phyloP scores from a whole-genome alignment of 2,797 vertebrate species.

The Spinus olivaceus region DNA sequence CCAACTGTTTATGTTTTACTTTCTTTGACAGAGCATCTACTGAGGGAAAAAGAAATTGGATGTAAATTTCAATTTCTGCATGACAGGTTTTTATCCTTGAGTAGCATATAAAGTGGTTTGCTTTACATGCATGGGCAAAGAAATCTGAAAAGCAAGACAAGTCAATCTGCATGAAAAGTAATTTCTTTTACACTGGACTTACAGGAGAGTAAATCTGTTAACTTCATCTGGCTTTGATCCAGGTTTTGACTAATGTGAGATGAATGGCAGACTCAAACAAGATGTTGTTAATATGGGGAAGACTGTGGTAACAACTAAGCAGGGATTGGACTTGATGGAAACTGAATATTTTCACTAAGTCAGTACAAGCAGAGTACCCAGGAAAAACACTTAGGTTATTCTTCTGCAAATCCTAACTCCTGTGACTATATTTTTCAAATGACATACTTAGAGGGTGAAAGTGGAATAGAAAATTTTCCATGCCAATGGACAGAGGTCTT shows the following conservation, averaged over 20 bases:
- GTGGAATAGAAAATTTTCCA: not conserved
- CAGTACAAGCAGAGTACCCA: not conserved
- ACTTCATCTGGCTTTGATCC: not conserved
- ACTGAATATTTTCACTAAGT: not conserved
- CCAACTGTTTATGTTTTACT: not conserved
- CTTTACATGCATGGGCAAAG: not conserved
- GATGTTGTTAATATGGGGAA: not conserved
- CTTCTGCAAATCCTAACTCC: not conserved
- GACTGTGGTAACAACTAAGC: not conserved
- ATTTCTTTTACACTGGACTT: not conserved
- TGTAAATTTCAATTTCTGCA: constrained; percentile 4
- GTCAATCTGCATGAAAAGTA: not conserved
- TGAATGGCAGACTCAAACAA: not conserved
- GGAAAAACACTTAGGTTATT: not conserved
- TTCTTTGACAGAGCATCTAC: not conserved
- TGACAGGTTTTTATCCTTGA: not conserved
- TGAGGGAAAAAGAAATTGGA: not conserved
- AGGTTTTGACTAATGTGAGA: not conserved
- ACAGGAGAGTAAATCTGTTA: not conserved
- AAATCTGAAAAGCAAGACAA: not conserved
- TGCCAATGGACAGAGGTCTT: not conserved
- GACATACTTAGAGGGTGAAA: not conserved
- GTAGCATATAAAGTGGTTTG: not conserved
- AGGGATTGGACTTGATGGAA: not conserved
- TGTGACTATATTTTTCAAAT: not conserved